Conservation (phyloP, 2,797 vertebrate genomes). For the Tapirus indicus region DNA sequence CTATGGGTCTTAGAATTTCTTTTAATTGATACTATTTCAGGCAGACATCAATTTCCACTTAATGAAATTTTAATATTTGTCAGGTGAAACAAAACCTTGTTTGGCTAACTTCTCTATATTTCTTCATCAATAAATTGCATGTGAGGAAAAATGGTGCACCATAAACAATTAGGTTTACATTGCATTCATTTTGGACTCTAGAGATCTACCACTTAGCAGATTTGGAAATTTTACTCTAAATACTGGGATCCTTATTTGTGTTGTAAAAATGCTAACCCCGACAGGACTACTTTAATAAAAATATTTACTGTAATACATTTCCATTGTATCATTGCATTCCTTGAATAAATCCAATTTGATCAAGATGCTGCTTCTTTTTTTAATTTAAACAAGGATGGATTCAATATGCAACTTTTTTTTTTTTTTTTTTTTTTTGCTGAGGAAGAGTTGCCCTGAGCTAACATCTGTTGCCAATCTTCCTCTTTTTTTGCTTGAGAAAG, state of each 20-base stretch:
- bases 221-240: neutral
- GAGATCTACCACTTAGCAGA: neutral
- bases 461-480: no score
- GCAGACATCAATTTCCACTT: neutral
- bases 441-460: no score
- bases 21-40: neutral
- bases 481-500: no score
- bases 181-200: neutral
- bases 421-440: no score
- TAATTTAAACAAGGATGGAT: neutral
- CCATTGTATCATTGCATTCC: neutral
- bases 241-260: neutral
- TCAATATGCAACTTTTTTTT: neutral
- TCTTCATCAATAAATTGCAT: neutral
- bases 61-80: neutral
- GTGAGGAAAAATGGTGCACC: neutral
- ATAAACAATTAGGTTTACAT: neutral
- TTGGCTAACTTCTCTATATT: neutral
- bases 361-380: neutral
- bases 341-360: neutral
- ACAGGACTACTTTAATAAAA: neutral
- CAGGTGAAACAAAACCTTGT: neutral
- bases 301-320: neutral
- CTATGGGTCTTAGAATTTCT: neutral
- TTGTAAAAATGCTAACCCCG: neutral